Evolutionary conservation across 2,888 invertebrate genomes (phyloP).

Genomic region (Geophilus truncorum): DNA sequence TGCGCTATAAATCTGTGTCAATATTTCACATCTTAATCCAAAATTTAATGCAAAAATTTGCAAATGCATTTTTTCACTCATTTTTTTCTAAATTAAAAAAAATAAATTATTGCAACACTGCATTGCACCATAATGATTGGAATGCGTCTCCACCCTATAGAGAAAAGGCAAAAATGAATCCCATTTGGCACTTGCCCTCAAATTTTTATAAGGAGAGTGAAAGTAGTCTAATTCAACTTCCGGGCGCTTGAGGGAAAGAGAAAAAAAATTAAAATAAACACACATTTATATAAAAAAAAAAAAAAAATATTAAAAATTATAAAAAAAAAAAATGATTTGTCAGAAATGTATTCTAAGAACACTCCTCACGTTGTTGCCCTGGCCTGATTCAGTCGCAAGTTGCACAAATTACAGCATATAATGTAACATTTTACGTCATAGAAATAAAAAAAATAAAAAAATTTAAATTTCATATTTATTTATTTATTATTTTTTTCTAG

Average conservation of each 20-base stretch:
- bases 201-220: background rate
- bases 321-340: background rate
- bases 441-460: background rate
- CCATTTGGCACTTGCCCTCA: background rate
- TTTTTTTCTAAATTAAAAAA: background rate
- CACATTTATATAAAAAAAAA: background rate
- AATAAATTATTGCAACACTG: background rate
- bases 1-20: background rate
- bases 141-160: background rate
- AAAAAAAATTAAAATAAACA: background rate
- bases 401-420: background rate
- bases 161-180: background rate
- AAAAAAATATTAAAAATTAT: no score
- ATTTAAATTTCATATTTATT: background rate
- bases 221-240: background rate
- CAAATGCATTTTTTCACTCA: no score
- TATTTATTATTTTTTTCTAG: no score
- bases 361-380: constrained; percentile 4
- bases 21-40: background rate
- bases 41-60: no score
- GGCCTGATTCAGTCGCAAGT: background rate
- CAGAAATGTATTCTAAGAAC: background rate
- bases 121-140: background rate
- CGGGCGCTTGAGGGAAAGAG: background rate
- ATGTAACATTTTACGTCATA: background rate